A percentile compares a stretch with the other conserved stretches of the same genome.
Conservation (phyloP, 2,888 invertebrate genomes). For the Lycophotia porphyrea region DNA sequence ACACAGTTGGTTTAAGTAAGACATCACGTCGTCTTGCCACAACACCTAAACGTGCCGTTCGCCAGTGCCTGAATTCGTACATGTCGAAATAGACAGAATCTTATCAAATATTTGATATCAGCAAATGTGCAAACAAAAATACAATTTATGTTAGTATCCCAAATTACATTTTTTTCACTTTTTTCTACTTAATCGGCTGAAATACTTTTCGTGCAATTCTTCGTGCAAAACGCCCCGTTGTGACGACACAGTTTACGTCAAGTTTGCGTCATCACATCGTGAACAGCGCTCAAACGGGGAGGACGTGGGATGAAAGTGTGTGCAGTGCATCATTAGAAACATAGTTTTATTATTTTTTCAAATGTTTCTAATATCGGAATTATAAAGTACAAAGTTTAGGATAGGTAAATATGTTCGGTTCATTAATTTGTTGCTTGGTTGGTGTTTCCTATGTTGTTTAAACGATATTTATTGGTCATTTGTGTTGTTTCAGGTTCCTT, state of each 20-base stretch:
- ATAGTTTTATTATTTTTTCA: slow-evolving; percentile 79
- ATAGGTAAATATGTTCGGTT: slow-evolving; percentile 76
- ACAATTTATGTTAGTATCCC: neutral
- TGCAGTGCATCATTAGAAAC: slow-evolving; percentile 80
- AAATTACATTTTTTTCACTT: neutral
- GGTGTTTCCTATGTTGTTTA: neutral
- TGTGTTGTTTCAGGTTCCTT: slow-evolving; percentile 78
- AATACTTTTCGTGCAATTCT: slow-evolving; percentile 74
- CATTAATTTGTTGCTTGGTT: neutral
- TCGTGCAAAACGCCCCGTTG: slow-evolving; percentile 70
- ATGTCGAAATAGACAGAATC: neutral
- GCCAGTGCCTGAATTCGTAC: no score
- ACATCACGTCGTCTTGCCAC: slow-evolving; percentile 33
- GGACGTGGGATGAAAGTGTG: slow-evolving; percentile 83
- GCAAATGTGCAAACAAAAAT: slow-evolving; percentile 57
- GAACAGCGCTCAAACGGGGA: slow-evolving; percentile 85
- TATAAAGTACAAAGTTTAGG: slow-evolving; percentile 89
- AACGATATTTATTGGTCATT: neutral
- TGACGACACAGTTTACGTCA: slow-evolving; percentile 84
- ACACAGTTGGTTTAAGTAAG: slow-evolving; percentile 34
- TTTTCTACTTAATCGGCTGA: slow-evolving; percentile 40
- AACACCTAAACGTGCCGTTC: slow-evolving; percentile 25
- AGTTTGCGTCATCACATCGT: slow-evolving; percentile 88
- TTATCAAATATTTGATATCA: neutral
- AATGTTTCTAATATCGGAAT: slow-evolving; percentile 88